A percentile compares a stretch with the other conserved stretches of the same genome.
Conservation (phyloP, 2,113 vertebrate genomes). For the Corythornis cristatus region DNA sequence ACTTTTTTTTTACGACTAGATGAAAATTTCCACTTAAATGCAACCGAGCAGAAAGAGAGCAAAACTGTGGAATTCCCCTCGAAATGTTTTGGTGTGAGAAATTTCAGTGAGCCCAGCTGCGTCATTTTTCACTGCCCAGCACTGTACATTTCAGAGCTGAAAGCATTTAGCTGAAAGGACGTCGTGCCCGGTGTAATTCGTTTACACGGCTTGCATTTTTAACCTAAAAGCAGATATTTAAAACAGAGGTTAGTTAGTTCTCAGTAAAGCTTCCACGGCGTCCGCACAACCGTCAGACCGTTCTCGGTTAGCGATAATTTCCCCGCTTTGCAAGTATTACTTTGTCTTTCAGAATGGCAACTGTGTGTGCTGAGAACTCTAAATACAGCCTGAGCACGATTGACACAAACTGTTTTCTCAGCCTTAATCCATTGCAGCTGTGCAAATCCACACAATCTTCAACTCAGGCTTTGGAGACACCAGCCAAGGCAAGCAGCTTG, state of each 20-base stretch:
- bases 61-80: not conserved
- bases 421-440: not conserved
- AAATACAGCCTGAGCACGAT: rapidly evolving
- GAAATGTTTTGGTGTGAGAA: not conserved
- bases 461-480: rapidly evolving
- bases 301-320: rapidly evolving
- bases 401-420: not conserved
- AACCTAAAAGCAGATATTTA: rapidly evolving
- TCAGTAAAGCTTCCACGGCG: not conserved
- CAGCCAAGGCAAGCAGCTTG: not conserved
- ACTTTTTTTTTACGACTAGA: not conserved
- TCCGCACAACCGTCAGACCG: rapidly evolving
- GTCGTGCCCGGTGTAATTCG: rapidly evolving
- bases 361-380: not conserved
- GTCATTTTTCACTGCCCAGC: not conserved
- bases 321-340: rapidly evolving
- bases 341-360: rapidly evolving
- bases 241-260: rapidly evolving
- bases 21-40: not conserved
- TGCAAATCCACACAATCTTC: rapidly evolving
- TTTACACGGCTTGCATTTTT: rapidly evolving
- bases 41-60: not conserved
- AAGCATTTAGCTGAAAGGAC: not conserved
- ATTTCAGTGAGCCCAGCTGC: not conserved
- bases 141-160: not conserved